phyloP scores from a whole-genome alignment of 2,888 invertebrate species.

The Drosophila colorata region DNA sequence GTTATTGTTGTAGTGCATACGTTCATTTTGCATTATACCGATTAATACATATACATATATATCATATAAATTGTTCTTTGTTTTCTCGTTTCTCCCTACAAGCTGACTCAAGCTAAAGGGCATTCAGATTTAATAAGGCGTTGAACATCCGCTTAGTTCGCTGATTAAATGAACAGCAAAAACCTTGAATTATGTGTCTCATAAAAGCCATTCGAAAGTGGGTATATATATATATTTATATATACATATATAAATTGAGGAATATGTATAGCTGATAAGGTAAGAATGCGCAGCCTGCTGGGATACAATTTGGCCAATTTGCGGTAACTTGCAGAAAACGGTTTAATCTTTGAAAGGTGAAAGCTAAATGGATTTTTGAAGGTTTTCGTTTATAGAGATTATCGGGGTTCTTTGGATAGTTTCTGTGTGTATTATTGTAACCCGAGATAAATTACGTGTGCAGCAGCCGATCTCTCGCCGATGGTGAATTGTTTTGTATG shows the following conservation, averaged over 20 bases:
- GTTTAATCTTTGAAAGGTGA: slow-evolving; percentile 14
- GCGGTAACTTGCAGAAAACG: slow-evolving; percentile 9
- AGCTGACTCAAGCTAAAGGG: slow-evolving; percentile 27
- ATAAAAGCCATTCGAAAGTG: slow-evolving; percentile 57
- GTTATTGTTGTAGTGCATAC: slow-evolving; percentile 68
- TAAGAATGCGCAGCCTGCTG: slow-evolving; percentile 22
- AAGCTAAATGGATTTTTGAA: slow-evolving; percentile 29
- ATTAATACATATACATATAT: slow-evolving; percentile 7
- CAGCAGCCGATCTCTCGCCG: slow-evolving; percentile 79
- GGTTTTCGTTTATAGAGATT: slow-evolving; percentile 31
- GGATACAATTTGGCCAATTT: not conserved
- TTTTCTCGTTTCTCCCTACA: slow-evolving; percentile 13
- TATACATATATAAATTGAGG: slow-evolving; percentile 19
- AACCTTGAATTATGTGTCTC: slow-evolving; percentile 36
- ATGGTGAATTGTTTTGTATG: slow-evolving; percentile 66
- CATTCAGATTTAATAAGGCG: slow-evolving; percentile 65
- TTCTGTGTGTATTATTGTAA: slow-evolving; percentile 42
- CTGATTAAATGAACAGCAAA: slow-evolving; percentile 50
- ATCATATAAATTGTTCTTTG: slow-evolving; percentile 21
- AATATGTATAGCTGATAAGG: slow-evolving; percentile 43
- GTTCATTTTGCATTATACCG: not conserved
- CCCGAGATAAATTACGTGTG: slow-evolving; percentile 79
- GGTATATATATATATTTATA: slow-evolving; percentile 33
- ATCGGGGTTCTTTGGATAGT: slow-evolving; percentile 56
- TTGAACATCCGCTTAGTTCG: slow-evolving; percentile 63